Evolutionary conservation across 2,113 vertebrate genomes (phyloP), one percentile per base, ranked within the genome.

Genomic region (Crotophaga sulcirostris): DNA sequence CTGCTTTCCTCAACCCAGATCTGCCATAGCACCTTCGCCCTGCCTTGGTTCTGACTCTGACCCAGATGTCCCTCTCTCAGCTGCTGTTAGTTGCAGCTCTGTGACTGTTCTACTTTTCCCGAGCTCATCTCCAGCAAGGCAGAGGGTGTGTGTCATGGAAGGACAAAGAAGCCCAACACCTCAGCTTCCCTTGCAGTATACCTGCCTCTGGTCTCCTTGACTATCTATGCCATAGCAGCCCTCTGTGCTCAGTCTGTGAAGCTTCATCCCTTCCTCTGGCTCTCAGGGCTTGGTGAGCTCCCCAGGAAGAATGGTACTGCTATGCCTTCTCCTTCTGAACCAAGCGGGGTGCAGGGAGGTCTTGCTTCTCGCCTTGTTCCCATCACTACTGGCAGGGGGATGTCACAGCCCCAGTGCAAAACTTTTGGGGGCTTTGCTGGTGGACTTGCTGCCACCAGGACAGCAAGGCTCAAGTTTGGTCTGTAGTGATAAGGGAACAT

Each of bases 101-200:
- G 34, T 16, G 9, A 4, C 7, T 33, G 11, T 36, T 64, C 12
- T 2, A 3, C 9, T 64, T 76, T 49, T 29, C 23, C 16, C 1
- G 2, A 44, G 12, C 33, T n/a, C 29, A 64, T 7, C 6, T 11
- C 49, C 47, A 29, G 12, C 11, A 59, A 29, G 31, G 31, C 25
- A 67, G 9, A 5, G 21, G 4, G 4, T 28, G 8, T 31, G 19
- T 5, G 2, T 8, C 0, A 0, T 63, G 54, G 36, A 40, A 25
- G 29, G 38, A 72, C 0, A 3, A 16, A 29, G 11, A 10, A 67
- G 15, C 23, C 13, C 2, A 1, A 38, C 17, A 28, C 11, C 54
- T 63, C 52, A 55, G 5, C 7, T 68, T 24, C 47, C 17, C 29
- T 19, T 59, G 34, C 28, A 31, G 28, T 18, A 21, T 12, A 11